phyloP scores from a whole-genome alignment of 2,113 vertebrate species.

The Callipepla squamata region DNA sequence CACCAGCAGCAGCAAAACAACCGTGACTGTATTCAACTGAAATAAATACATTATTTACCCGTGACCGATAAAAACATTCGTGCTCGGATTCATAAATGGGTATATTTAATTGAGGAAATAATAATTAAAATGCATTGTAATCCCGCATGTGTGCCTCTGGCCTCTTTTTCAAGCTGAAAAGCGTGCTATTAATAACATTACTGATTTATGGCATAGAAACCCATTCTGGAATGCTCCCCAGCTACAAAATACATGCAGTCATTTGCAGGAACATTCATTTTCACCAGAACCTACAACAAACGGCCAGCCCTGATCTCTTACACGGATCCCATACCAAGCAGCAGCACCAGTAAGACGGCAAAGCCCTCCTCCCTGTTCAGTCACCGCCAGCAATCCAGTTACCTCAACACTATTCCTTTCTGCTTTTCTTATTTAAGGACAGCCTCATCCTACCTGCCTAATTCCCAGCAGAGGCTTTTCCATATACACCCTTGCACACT shows the following conservation, averaged over 20 bases:
- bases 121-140: neutral
- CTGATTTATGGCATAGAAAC: neutral
- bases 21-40: neutral
- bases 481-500: neutral
- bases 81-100: neutral
- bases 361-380: neutral
- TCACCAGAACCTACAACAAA: neutral
- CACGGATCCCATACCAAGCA: neutral
- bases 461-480: neutral
- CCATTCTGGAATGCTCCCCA: neutral
- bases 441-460: neutral
- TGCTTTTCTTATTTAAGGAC: neutral
- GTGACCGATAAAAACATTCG: neutral
- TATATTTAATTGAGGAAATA: neutral
- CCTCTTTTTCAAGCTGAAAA: neutral
- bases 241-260: accelerated
- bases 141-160: neutral
- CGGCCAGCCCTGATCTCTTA: neutral
- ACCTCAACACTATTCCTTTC: neutral
- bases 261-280: neutral
- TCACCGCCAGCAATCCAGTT: neutral
- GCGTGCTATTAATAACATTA: neutral
- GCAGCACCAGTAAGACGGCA: neutral
- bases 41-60: neutral
- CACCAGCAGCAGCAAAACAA: neutral